Conservation (phyloP, 2,113 vertebrate species). For the Chauna torquata region DNA sequence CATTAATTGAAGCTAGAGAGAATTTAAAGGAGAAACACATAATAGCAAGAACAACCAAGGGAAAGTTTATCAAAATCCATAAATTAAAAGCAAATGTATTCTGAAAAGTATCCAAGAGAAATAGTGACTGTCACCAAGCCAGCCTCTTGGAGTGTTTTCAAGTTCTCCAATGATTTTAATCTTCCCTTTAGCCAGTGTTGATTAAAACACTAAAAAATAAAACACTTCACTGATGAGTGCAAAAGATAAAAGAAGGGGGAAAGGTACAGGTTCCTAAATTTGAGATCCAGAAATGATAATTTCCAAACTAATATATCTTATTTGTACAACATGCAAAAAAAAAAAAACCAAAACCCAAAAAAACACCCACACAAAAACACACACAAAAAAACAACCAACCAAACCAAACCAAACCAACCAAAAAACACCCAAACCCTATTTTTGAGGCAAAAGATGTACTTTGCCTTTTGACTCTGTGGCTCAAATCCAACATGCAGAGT, state of each 20-base stretch:
- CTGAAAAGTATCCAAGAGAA: constrained; percentile 34
- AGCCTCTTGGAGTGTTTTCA: background rate
- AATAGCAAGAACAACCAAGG: background rate
- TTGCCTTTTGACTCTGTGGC: background rate
- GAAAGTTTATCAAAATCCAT: constrained; percentile 8
- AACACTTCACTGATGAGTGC: background rate
- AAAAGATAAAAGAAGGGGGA: background rate
- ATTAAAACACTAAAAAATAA: background rate
- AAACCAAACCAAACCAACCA: too few relatives aligned
- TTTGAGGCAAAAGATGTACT: background rate
- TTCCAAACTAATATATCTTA: background rate
- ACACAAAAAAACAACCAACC: too few relatives aligned
- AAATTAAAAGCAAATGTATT: constrained; percentile 15
- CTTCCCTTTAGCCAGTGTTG: background rate
- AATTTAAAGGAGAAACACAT: background rate
- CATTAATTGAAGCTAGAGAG: background rate
- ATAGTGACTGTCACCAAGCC: background rate
- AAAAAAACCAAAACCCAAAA: background rate
- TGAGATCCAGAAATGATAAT: background rate
- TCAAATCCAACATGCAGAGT: background rate
- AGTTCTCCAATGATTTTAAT: background rate
- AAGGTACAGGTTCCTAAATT: background rate
- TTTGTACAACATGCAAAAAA: background rate
- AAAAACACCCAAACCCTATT: background rate
- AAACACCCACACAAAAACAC: background rate